A percentile compares a stretch with the other conserved stretches of the same genome.
These are phyloP conservation scores for Lampris megalopsis DNA, from an alignment of 2,113 vertebrate species.

Conservation along the genomic window DNA sequence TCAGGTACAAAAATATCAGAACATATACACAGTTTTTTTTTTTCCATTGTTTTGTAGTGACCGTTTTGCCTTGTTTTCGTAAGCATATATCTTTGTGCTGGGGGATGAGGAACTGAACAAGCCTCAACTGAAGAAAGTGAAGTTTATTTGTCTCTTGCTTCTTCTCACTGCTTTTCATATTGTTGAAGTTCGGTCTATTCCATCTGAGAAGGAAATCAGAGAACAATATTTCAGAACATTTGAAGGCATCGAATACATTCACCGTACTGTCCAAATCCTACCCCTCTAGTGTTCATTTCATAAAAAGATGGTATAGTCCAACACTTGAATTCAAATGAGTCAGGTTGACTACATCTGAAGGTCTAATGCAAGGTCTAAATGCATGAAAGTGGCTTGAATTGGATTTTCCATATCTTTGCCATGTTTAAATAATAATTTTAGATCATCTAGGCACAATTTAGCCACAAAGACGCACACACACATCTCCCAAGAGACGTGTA, in stretches of 20 bases:
- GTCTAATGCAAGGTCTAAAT: background rate
- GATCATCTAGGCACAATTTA: too few relatives aligned
- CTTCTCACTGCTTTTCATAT: conserved; percentile 83
- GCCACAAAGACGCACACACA: too few relatives aligned
- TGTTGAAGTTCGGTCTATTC: conserved; percentile 94
- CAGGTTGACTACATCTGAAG: background rate
- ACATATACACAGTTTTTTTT: conserved; percentile 87
- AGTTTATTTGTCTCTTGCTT: conserved; percentile 47
- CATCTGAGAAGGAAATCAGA: conserved; percentile 82
- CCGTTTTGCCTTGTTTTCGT: conserved; percentile 76
- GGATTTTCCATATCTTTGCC: background rate
- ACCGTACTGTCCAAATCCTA: background rate
- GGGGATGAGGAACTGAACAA: conserved; percentile 76
- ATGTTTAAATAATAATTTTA: too few relatives aligned
- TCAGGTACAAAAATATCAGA: conserved; percentile 96
- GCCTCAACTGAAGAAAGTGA: conserved; percentile 72
- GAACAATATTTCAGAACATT: conserved; percentile 30
- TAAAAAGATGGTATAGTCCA: background rate
- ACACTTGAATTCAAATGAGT: background rate
- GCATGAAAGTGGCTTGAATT: background rate
- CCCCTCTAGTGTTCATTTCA: background rate
- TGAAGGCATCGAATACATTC: background rate
- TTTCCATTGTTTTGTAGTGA: conserved; percentile 85
- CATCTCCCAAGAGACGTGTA: too few relatives aligned
- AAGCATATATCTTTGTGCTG: conserved; percentile 82